These are phyloP conservation scores for Drosophila bifasciata DNA, from an alignment of 1,140 invertebrate species.

Conservation along the genomic window DNA sequence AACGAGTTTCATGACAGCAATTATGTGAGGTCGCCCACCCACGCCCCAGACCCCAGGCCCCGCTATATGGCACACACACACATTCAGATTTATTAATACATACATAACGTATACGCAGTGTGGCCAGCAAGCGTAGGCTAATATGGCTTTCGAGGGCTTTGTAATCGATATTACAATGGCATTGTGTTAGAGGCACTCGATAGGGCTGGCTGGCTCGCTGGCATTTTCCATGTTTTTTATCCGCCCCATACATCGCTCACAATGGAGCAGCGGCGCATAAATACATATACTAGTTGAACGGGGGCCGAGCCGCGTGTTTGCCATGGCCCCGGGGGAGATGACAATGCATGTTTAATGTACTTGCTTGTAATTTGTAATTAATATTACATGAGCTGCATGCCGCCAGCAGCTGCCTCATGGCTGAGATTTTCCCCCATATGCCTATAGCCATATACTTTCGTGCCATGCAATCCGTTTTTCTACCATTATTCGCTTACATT, in stretches of 20 bases:
- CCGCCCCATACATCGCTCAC: constrained; percentile 50
- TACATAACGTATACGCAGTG: constrained; percentile 41
- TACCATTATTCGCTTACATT: constrained; percentile 2
- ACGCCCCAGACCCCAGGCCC: background rate
- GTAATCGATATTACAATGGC: constrained; percentile 80
- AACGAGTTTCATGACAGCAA: constrained; percentile 75
- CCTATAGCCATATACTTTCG: background rate
- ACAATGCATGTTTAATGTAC: constrained; percentile 50
- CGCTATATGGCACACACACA: background rate
- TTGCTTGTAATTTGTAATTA: constrained; percentile 49
- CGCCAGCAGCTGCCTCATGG: constrained; percentile 7
- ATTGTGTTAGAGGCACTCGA: constrained; percentile 60
- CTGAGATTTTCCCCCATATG: constrained; percentile 41
- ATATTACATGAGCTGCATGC: constrained; percentile 42
- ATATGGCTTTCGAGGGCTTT: constrained; percentile 61
- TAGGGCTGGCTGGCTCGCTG: constrained; percentile 24
- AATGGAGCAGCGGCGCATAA: constrained; percentile 34
- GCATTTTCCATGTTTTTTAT: constrained; percentile 49
- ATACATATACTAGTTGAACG: constrained; percentile 20
- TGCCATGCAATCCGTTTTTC: constrained; percentile 27
- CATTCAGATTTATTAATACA: constrained; percentile 50
- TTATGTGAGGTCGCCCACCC: constrained; percentile 51
- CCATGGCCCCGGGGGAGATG: constrained; percentile 41
- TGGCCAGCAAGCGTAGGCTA: constrained; percentile 39
- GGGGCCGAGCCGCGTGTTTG: constrained; percentile 27